Percentiles rank a stretch among this genome's conserved stretches.
Conservation (phyloP, 1,140 invertebrate genomes). For the Palaemon carinicauda region DNA sequence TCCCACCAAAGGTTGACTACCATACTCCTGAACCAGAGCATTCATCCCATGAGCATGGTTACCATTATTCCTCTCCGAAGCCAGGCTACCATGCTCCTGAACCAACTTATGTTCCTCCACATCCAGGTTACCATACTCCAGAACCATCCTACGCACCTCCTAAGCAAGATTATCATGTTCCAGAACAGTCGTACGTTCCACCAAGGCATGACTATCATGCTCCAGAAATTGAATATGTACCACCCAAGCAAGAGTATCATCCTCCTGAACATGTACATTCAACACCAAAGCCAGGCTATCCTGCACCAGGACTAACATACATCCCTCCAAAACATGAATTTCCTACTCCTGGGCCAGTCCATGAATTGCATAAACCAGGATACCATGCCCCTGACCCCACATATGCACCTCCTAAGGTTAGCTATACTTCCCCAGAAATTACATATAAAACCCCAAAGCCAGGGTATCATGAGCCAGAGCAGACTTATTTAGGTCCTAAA, state of each 20-base stretch:
- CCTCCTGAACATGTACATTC: too few species aligned
- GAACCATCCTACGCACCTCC: background rate
- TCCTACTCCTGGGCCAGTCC: too few species aligned
- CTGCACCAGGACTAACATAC: too few species aligned
- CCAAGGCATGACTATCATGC: background rate
- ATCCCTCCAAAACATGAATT: too few species aligned
- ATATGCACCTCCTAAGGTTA: too few species aligned
- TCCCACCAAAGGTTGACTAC: background rate
- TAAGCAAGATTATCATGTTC: constrained; percentile 24
- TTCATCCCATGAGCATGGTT: background rate
- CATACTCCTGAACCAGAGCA: background rate
- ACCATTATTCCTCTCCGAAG: background rate
- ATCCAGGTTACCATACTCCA: background rate
- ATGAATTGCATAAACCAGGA: too few species aligned
- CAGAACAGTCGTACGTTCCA: background rate
- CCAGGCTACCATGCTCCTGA: background rate
- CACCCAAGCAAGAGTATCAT: too few species aligned
- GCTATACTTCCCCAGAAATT: too few species aligned
- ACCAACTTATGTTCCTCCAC: background rate
- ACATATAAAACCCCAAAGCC: too few species aligned
- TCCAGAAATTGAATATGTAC: too few species aligned
- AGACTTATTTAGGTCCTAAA: background rate
- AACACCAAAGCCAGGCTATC: too few species aligned
- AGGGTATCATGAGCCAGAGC: background rate
- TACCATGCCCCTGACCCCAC: too few species aligned